Conservation (phyloP, 2,113 vertebrate species). For the Drymodes brunneopygia region DNA sequence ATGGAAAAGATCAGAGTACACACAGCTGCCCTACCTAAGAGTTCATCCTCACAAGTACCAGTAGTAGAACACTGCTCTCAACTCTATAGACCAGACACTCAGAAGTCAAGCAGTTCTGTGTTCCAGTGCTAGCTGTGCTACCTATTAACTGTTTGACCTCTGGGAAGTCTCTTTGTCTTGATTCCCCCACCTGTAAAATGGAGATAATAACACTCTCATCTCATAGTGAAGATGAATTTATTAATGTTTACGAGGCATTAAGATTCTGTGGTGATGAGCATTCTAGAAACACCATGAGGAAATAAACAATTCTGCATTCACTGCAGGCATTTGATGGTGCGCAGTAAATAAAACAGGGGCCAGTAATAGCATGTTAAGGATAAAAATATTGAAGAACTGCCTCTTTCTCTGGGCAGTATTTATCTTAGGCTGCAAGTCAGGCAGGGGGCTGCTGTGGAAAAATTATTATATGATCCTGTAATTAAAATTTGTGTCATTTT, state of each 20-base stretch:
- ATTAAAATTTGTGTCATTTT: conserved; percentile 36
- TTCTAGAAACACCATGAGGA: conserved; percentile 61
- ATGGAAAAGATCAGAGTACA: not conserved
- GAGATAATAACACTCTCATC: conserved; percentile 60
- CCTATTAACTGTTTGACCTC: conserved; percentile 59
- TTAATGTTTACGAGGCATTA: conserved; percentile 67
- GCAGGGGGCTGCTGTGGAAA: not conserved
- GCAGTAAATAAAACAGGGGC: conserved; percentile 58
- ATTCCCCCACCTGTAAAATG: conserved; percentile 62
- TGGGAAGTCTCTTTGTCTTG: conserved; percentile 59
- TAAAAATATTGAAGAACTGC: conserved; percentile 48
- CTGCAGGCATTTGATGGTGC: conserved; percentile 62
- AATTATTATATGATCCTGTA: conserved; percentile 6
- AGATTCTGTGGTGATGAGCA: conserved; percentile 64
- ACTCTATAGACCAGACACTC: not conserved
- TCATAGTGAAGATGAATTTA: conserved; percentile 64
- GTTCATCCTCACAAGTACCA: not conserved
- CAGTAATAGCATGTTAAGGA: conserved; percentile 35
- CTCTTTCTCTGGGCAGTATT: conserved; percentile 34
- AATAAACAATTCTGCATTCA: conserved; percentile 64
- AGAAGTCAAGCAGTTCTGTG: conserved; percentile 3
- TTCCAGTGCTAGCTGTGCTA: conserved; percentile 20
- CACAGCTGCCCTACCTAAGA: not conserved
- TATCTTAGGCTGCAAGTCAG: conserved; percentile 25
- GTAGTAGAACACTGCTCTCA: not conserved